Evolutionary conservation across 2,888 invertebrate species (phyloP).

Genomic region (Criorhina ranunculi): DNA sequence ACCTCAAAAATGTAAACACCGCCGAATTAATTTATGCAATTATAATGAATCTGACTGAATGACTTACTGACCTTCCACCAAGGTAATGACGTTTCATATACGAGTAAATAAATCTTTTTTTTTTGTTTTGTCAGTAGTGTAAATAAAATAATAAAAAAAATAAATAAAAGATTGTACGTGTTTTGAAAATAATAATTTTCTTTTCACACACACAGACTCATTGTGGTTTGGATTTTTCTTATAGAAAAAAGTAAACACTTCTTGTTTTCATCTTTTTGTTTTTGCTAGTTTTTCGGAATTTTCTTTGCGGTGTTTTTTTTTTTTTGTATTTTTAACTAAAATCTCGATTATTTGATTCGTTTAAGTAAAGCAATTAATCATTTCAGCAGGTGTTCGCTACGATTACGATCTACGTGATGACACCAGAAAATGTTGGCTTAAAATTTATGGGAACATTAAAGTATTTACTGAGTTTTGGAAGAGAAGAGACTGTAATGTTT

Average conservation of each 20-base stretch:
- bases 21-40: too few species aligned
- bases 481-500: background rate
- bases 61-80: slow-evolving; percentile 11
- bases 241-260: background rate
- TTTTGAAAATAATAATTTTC: background rate
- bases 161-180: slow-evolving; percentile 1
- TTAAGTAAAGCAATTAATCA: slow-evolving; percentile 40
- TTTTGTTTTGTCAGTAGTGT: slow-evolving; percentile 1
- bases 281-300: background rate
- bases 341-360: slow-evolving; percentile 14
- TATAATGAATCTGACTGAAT: background rate
- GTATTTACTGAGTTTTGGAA: background rate
- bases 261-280: background rate
- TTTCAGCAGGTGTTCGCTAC: slow-evolving; percentile 39
- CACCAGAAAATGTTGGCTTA: background rate
- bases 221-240: background rate
- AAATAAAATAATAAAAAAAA: slow-evolving; percentile 3
- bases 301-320: background rate
- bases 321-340: background rate
- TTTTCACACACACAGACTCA: slow-evolving; percentile 4
- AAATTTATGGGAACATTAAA: too few species aligned
- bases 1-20: slow-evolving; percentile 21
- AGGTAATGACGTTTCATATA: slow-evolving; percentile 10
- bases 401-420: slow-evolving; percentile 26
- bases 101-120: background rate